Conservation (phyloP, 2,113 vertebrate genomes). For the Pedionomus torquatus region DNA sequence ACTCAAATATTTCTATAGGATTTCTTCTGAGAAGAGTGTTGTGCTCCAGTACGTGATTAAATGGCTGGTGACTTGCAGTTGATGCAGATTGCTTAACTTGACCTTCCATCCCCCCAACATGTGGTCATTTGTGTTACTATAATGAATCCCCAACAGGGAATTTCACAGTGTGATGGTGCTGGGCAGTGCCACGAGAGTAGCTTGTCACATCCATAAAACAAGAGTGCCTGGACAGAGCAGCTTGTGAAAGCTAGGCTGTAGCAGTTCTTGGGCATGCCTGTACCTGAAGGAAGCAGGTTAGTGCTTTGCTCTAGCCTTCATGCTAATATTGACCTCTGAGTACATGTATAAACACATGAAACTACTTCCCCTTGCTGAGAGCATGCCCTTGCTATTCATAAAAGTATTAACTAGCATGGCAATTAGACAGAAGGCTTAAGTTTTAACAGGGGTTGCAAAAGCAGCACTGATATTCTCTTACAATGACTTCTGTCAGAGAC, state of each 20-base stretch:
- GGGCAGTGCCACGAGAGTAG: not conserved
- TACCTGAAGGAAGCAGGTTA: not conserved
- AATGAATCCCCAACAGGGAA: not conserved
- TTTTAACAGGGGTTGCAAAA: not conserved
- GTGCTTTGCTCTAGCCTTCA: not conserved
- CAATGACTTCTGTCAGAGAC: not conserved
- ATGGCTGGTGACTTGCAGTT: not conserved
- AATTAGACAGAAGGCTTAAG: not conserved
- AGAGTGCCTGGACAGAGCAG: not conserved
- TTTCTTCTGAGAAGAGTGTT: not conserved
- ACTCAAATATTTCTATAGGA: not conserved
- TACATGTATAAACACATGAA: not conserved
- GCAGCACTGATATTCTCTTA: not conserved
- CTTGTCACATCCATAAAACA: not conserved
- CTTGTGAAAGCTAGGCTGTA: not conserved
- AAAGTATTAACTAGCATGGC: not conserved
- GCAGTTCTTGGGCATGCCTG: not conserved
- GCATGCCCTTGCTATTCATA: not conserved
- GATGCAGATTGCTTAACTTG: not conserved
- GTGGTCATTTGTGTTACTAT: not conserved
- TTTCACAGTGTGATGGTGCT: rapidly evolving
- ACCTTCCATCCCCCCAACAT: not conserved
- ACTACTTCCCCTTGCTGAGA: not conserved
- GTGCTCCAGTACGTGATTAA: not conserved
- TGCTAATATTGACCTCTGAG: not conserved